Base-by-base conservation (phyloP, 1,140 invertebrate genomes). In the Drosophila serrata region DNA sequence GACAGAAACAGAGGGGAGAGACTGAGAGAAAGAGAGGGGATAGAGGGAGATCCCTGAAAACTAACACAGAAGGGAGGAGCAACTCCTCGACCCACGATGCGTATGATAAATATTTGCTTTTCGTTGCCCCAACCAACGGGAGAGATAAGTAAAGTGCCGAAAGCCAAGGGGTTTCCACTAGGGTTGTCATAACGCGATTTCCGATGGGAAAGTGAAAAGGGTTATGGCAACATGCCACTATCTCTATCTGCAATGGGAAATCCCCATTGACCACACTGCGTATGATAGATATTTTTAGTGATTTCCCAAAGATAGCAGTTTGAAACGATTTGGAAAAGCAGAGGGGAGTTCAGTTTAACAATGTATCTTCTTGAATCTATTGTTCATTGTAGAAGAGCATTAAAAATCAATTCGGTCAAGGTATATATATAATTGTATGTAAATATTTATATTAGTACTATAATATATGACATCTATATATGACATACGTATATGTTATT, bases 101-200 rank as follows among this genome's bases (percentile, higher is more conserved):
- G 64, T 48, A 70, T 72, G 49, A 72, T 58, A 59, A 72, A 58
- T 72, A 58, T 72, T 72, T 35, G 48, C 27, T 45, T 39, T 45
- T 35, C 29, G 17, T 11, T 11, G 15, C 17, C 35, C 33, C 33
- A 19, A 19, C 17, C 22, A 15, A 24, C 24, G 46, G n/a, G 24
- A 49, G 11, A 49, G 62, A 65, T 62, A 65, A 35, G 39, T 33
- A 19, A 53, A 35, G 17, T 35, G 49, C 12, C 17, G 53, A 39
- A 31, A 11, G 22, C 3, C n/a, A n/a, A 24, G 31, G 17, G 40
- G 29, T 24, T 46, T 13, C n/a, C n/a, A 6, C 43, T 15, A 4
- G 13, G 11, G 7, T 11, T 55, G 11, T 6, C 48, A 19, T 33
- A 51, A 33, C 17, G 17, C 6, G 29, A 19, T 6, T 8, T 49